Evolutionary conservation across 1,140 invertebrate species (phyloP).

Genomic region (Pseudachorutes palmiensis): DNA sequence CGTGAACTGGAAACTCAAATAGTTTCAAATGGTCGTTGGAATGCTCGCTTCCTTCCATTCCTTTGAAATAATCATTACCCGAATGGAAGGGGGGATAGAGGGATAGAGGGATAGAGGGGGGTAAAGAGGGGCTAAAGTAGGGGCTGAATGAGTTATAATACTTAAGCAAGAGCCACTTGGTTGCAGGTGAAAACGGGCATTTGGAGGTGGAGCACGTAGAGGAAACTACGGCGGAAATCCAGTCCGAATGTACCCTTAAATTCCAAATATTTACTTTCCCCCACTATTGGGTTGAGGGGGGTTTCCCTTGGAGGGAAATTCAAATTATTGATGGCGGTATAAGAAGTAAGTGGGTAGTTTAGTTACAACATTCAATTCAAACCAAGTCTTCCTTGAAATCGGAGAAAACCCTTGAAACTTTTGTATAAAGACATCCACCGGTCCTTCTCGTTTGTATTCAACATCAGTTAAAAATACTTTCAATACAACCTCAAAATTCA

Average conservation of each 20-base stretch:
- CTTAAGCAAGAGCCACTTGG: background rate
- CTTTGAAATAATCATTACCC: background rate
- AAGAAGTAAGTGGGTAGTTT: background rate
- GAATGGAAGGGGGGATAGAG: background rate
- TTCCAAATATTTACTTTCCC: background rate
- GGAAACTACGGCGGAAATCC: background rate
- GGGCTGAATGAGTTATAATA: conserved; percentile 10
- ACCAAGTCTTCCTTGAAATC: conserved; percentile 5
- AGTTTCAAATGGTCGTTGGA: no score
- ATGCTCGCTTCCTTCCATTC: no score
- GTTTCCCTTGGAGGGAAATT: background rate
- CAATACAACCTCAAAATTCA: background rate
- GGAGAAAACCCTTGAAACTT: no score
- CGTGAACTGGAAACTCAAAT: no score
- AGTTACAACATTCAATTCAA: conserved; percentile 8
- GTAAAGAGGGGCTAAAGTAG: background rate
- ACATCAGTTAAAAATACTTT: conserved; percentile 6
- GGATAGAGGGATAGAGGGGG: background rate
- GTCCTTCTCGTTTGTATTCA: conserved; percentile 3
- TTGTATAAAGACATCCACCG: background rate
- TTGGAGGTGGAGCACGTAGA: background rate
- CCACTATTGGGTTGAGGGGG: background rate
- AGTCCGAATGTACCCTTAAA: background rate
- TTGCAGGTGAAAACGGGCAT: background rate
- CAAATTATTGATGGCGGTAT: background rate